Evolutionary conservation across 2,797 vertebrate species (phyloP), one percentile per base, ranked within the genome.

Genomic region (Eulemur coronatus): DNA sequence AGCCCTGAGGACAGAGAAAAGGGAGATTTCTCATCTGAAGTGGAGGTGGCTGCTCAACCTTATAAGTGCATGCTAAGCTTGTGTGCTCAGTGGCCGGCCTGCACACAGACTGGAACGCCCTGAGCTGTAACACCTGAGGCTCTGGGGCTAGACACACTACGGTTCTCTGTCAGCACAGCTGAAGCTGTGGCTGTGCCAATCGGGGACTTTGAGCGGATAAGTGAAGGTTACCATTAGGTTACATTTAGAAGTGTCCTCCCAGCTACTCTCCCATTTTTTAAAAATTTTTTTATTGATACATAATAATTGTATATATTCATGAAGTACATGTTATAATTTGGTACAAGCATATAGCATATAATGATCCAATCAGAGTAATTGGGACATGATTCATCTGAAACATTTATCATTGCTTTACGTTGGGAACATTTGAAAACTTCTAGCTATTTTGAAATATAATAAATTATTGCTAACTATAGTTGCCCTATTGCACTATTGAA

Each of bases 21-120:
- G 78, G 20, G 9, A 50, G 11, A 30, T 52, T 87, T 82, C 43
- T 72, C 10, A 12, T 22, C 14, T 4, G 3, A 63, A 55, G 10
- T 12, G 24, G 33, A 17, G 13, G 52, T 10, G n/a, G 50, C 28
- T 87, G 65, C 50, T 63, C 12, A 7, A 84, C 2, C 61, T 41
- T 55, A 0, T 10, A 28, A 75, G 6, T 35, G 15, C 6, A 17
- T 1, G 7, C 17, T 17, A 59, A n/a, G 41, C 11, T 50, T 33
- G 52, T 41, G 63, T 17, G 28, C 22, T 41, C 41, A 41, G 59
- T 55, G 61, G 41, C 57, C 69, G 65, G 13, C 18, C 46, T 50
- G 46, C 35, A 26, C 28, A 57, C 41, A 67, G 38, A 43, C 50
- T 55, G 17, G 18, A 28, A 41, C 10, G 17, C 20, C 46, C 57